These are phyloP conservation scores for Zoanthus sociatus DNA, from an alignment of 92 coral and sea anemone genomes.

Conservation along the genomic window DNA sequence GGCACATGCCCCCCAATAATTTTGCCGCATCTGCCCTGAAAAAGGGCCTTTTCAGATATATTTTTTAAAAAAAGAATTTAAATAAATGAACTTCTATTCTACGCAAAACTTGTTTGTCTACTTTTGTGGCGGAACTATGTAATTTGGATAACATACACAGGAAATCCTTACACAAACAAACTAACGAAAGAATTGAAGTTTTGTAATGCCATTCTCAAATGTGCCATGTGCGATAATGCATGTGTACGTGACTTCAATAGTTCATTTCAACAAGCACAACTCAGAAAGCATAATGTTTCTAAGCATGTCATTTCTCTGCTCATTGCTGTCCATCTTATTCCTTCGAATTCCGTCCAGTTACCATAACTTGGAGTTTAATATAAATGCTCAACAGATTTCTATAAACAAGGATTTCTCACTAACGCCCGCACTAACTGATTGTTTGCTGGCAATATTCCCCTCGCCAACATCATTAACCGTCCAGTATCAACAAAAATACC, in stretches of 20 bases:
- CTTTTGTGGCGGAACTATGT: conserved; percentile 36
- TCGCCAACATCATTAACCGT: conserved; percentile 42
- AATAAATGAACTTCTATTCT: conserved; percentile 30
- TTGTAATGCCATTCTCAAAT: conserved; percentile 32
- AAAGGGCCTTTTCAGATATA: conserved; percentile 24
- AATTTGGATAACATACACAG: conserved; percentile 25
- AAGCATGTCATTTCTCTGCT: conserved; percentile 42
- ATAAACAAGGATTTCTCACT: conserved; percentile 34
- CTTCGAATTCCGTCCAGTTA: conserved; percentile 39
- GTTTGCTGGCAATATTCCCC: conserved; percentile 40
- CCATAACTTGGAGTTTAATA: conserved; percentile 35
- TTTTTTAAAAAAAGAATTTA: conserved; percentile 15
- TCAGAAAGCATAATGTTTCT: conserved; percentile 40
- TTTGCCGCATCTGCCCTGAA: conserved; percentile 24
- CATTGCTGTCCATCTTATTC: conserved; percentile 44
- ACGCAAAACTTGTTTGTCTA: conserved; percentile 35
- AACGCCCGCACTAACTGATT: conserved; percentile 22
- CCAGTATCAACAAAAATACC: conserved; percentile 50
- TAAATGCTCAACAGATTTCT: conserved; percentile 32
- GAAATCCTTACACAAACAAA: conserved; percentile 38
- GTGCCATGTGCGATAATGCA: conserved; percentile 39
- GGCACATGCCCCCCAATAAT: conserved; percentile 12
- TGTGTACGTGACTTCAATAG: conserved; percentile 40
- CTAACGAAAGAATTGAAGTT: conserved; percentile 33
- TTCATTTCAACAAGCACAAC: conserved; percentile 43